Evolutionary conservation across 2,113 vertebrate species (phyloP), one percentile per base, ranked within the genome.

Genomic region (Haplochromis burtoni): DNA sequence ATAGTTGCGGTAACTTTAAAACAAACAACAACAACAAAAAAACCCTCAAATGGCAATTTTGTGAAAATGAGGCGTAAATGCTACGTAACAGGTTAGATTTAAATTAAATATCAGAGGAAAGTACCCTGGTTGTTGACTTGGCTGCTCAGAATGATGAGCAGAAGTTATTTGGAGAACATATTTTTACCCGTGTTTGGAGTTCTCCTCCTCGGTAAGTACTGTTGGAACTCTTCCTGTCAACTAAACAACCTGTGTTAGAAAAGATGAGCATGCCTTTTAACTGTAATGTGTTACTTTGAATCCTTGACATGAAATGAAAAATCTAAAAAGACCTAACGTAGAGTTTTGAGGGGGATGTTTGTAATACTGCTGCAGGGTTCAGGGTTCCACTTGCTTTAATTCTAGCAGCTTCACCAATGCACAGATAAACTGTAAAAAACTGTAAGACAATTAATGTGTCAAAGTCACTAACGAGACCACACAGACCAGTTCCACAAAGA

Each of bases 181-280:
- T 17, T 89, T 5, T 17, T 61, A 1, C 53, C 61, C 5, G 7
- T 87, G 29, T 21, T 82, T 7, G 91, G 85, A 42, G 10, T 93
- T 47, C 26, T 94, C 53, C 80, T 93, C 76, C 80, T 91, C 90
- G 94, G 96, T 96, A 85, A 94, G 93, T n/a, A 7, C 8, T 35
- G 29, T 14, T 40, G 29, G 10, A 66, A 4, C 40, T 47, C 42
- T 76, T 76, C 16, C 16, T 78, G 42, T 31, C 9, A 78, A 8
- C 24, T 12, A 49, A 76, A 47, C 24, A 17, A 17, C 6, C 40
- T n/a, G n/a, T 49, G 54, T 19, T 13, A 4, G 24, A 8, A 26
- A 12, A 49, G 13, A 7, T 11, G 40, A 26, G 0, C 21, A 24
- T 2, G 21, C 6, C 13, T 26, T 76, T 17, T 76, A 17, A 8